Conservation (phyloP, 2,888 invertebrate species). For the Drosophila austrosaltans region DNA sequence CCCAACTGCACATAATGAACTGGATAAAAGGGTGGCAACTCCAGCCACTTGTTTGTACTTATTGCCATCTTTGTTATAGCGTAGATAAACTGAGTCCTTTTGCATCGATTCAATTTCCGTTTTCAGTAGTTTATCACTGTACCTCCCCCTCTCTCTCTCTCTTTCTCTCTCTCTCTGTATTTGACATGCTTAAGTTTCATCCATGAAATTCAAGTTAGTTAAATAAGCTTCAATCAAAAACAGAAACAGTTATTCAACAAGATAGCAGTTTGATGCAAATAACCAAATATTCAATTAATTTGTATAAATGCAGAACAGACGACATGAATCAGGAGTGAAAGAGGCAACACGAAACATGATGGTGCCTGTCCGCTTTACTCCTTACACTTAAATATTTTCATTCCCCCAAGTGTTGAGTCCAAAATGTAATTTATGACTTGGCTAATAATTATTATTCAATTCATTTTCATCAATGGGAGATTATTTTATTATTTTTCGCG, state of each 20-base stretch:
- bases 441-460: too few species aligned
- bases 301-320: neutral
- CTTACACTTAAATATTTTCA: too few species aligned
- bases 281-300: neutral
- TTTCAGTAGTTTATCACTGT: neutral
- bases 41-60: conserved; percentile 8
- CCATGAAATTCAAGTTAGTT: neutral
- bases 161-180: neutral
- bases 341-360: too few species aligned
- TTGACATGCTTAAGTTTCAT: neutral
- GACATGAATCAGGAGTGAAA: neutral
- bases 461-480: too few species aligned
- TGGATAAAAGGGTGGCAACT: neutral
- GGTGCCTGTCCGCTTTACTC: too few species aligned
- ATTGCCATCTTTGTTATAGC: neutral
- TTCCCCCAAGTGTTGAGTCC: too few species aligned
- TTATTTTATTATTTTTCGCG: too few species aligned
- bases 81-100: neutral
- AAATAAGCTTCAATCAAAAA: neutral
- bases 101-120: neutral
- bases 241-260: neutral
- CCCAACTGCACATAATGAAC: neutral
- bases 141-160: neutral
- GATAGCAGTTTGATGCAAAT: neutral
- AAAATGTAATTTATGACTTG: too few species aligned